Evolutionary conservation across 30 jellyfish, hydroid and myxozoan genomes (phyloP).

Genomic region (Aurelia sp.): DNA sequence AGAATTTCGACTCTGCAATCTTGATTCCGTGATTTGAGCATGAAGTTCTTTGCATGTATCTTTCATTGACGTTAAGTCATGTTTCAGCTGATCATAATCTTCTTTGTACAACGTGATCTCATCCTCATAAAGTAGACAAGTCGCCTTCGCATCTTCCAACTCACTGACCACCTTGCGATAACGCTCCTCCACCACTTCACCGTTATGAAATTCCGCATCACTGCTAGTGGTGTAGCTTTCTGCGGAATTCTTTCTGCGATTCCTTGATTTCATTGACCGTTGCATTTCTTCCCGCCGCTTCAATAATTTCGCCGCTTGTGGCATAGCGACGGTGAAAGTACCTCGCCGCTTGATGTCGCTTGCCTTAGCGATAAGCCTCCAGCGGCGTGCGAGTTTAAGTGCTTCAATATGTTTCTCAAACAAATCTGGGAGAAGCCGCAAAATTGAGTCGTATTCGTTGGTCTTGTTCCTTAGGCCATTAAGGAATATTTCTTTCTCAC

Average conservation of each 20-base stretch:
- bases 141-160: constrained; percentile 73
- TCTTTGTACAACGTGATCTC: constrained; percentile 64
- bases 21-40: constrained; percentile 71
- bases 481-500: constrained; percentile 76
- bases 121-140: constrained; percentile 71
- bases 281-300: constrained; percentile 65
- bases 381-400: constrained; percentile 81
- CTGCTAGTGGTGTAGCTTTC: constrained; percentile 54
- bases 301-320: constrained; percentile 57
- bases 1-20: constrained; percentile 36
- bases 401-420: constrained; percentile 83
- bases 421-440: constrained; percentile 93
- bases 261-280: constrained; percentile 35
- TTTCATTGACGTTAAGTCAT: constrained; percentile 56
- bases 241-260: constrained; percentile 12
- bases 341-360: constrained; percentile 80
- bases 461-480: constrained; percentile 69
- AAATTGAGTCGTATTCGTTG: constrained; percentile 69
- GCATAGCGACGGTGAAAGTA: constrained; percentile 79
- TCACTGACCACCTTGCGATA: constrained; percentile 63
- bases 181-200: constrained; percentile 65
- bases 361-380: constrained; percentile 80
- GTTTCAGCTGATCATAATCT: constrained; percentile 67
- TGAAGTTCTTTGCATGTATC: constrained; percentile 66
- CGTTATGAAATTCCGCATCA: constrained; percentile 49